Evolutionary conservation across 1,140 invertebrate species (phyloP).

Genomic region (Rhynchophorus ferrugineus): DNA sequence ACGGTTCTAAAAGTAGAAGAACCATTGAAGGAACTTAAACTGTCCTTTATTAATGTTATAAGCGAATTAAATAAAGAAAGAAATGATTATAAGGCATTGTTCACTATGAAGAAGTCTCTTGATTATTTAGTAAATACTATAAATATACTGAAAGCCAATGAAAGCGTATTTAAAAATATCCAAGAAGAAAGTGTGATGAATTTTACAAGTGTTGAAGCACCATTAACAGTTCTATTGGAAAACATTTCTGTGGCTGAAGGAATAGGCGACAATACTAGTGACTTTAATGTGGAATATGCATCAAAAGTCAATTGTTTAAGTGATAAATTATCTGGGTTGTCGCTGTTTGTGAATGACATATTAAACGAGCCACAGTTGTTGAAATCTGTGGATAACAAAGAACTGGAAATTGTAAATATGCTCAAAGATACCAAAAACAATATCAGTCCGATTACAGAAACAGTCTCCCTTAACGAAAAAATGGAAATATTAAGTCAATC

Average conservation of each 20-base stretch:
- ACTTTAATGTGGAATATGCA: slow-evolving; percentile 20
- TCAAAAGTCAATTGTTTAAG: slow-evolving; percentile 13
- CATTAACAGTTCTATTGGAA: slow-evolving; percentile 12
- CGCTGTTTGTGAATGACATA: slow-evolving; percentile 16
- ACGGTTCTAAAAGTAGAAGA: slow-evolving; percentile 2
- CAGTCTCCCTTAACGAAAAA: slow-evolving; percentile 22
- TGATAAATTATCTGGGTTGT: slow-evolving; percentile 17
- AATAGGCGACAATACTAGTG: slow-evolving; percentile 20
- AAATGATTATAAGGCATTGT: slow-evolving; percentile 19
- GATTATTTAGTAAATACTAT: neutral
- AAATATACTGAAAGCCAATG: neutral
- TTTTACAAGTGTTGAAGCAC: slow-evolving; percentile 7
- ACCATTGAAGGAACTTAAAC: slow-evolving; percentile 1
- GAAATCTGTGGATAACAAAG: slow-evolving; percentile 8
- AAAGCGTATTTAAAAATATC: slow-evolving; percentile 7
- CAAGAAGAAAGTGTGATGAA: slow-evolving; percentile 9
- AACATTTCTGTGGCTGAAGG: slow-evolving; percentile 15
- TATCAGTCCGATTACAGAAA: slow-evolving; percentile 1
- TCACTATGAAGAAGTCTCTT: slow-evolving; percentile 11
- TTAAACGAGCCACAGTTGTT: slow-evolving; percentile 5
- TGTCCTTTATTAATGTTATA: slow-evolving; percentile 4
- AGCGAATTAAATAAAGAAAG: slow-evolving; percentile 19
- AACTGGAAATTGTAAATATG: slow-evolving; percentile 9
- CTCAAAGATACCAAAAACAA: slow-evolving; percentile 9
- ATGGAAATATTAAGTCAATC: slow-evolving; percentile 26